Evolutionary conservation across 2,113 vertebrate species (phyloP).

Genomic region (Grantiella picta): DNA sequence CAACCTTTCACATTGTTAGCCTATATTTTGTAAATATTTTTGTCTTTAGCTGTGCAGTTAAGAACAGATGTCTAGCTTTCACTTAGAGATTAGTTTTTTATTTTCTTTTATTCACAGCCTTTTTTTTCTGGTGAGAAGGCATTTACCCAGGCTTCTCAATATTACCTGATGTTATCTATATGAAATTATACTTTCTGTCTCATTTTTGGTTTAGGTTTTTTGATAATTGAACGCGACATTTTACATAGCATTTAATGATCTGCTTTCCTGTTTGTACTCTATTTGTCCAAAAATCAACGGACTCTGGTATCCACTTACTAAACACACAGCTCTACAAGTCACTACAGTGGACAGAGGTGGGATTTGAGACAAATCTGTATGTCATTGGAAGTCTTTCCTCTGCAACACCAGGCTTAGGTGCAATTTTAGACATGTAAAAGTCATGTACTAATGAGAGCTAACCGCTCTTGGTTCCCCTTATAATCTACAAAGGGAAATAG

Average conservation of each 20-base stretch:
- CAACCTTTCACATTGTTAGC: not conserved
- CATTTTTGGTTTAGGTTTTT: not conserved
- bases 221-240: not conserved
- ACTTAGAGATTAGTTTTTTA: not conserved
- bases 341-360: not conserved
- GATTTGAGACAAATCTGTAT: not conserved
- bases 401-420: not conserved
- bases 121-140: not conserved
- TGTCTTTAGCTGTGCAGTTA: not conserved
- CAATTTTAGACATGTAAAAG: not conserved
- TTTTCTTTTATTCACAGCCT: not conserved
- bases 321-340: not conserved
- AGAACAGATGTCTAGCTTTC: not conserved
- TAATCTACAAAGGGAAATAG: not conserved
- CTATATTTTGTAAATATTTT: not conserved
- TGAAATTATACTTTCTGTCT: not conserved
- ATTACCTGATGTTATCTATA: not conserved
- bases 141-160: not conserved
- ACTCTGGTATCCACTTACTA: not conserved
- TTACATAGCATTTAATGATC: not conserved
- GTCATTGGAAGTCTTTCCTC: not conserved
- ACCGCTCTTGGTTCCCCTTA: accelerated
- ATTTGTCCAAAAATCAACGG: not conserved
- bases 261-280: not conserved
- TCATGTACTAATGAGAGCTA: not conserved